Base-by-base conservation (phyloP, 2,113 vertebrate species). In the Paracanthobrama guichenoti region DNA sequence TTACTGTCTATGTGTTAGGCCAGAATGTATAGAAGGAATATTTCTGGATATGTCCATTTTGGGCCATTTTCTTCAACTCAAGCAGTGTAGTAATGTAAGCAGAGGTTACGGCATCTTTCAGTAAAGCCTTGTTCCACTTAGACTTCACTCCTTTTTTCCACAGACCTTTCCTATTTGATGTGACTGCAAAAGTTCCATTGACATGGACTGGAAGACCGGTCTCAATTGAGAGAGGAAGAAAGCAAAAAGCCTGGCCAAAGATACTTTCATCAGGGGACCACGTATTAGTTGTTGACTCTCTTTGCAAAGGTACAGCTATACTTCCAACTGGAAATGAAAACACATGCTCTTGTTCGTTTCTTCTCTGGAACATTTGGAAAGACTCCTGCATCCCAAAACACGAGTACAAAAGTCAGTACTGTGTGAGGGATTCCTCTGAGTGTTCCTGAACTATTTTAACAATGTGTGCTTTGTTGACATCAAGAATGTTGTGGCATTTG, bases 161-260 rank as follows among this genome's bases (percentile, higher is more conserved):
- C 8, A 97, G 88, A 71, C 91, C 91, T 91, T 96, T 97, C 10
- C 95, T 89, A 88, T 96, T 97, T 79, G 95, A 95, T 18, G 95
- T 95, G 66, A 96, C 92, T 59, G 95, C 94, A 90, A 97, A 97
- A 59, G 93, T 88, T 46, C 94, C 96, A 62, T 96, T 96, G 60
- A 97, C 81, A 3, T 96, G 94, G 78, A 97, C 73, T 71, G 95
- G 95, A 46, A 97, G 93, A 50, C 96, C 96, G 1, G 95, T 95
- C 22, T 89, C 14, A 85, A 97, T 88, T 0, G 94, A 92, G 74
- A 96, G 94, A 77, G 96, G 95, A 72, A 97, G 94, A 84, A 94
- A 96, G 86, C 95, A 96, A 91, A 97, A 97, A 50, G 94, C 92
- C 50, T 93, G 92, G 3, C 96, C 95, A 75, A 81, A 4, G 85